Base-by-base conservation (phyloP, 2,113 vertebrate genomes). In the Solea senegalensis region DNA sequence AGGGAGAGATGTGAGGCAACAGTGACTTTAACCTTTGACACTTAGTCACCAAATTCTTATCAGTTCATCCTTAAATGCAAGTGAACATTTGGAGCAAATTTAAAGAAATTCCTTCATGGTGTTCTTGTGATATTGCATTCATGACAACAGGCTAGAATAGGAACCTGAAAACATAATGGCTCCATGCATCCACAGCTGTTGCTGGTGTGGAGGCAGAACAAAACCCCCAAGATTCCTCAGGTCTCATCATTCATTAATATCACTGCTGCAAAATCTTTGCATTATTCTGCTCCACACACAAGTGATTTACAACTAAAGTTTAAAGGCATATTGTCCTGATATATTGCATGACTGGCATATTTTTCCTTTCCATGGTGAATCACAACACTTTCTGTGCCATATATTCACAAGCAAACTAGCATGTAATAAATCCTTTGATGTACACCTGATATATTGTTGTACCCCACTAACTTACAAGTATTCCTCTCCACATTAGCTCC, bases 371-470 rank as follows among this genome's bases (percentile, higher is more conserved):
- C 56, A 72, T 40, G 11, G 34, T 50, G 10, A 21, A 39, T 54
- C 57, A 63, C 40, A 71, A 67, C 12, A 21, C 28, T 13, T 28
- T 72, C 10, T 44, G 53, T 52, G 40, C 10, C 3, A 3, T 26
- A 51, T 7, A 39, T 63, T 69, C 54, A 48, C 64, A 68, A 69
- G 69, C 39, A 58, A n/a, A 40, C 58, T 50, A 75, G 34, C 63
- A 61, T 69, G 62, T 39, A 27, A n/a, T 78, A 65, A 64, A 68
- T 75, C 45, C 44, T 26, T 65, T 40, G 39, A 49, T 73, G 61
- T 72, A 77, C 81, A 80, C 69, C 52, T 81, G 54, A 34, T 34
- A 45, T 52, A 43, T 9, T 26, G 0, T 12, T 48, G 45, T 48
- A 10, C 45, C 12, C 28, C 44, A 44, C 64, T 62, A 72, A 55